Base-by-base conservation (phyloP, 2,888 invertebrate genomes). In the Epicampocera succincta region DNA sequence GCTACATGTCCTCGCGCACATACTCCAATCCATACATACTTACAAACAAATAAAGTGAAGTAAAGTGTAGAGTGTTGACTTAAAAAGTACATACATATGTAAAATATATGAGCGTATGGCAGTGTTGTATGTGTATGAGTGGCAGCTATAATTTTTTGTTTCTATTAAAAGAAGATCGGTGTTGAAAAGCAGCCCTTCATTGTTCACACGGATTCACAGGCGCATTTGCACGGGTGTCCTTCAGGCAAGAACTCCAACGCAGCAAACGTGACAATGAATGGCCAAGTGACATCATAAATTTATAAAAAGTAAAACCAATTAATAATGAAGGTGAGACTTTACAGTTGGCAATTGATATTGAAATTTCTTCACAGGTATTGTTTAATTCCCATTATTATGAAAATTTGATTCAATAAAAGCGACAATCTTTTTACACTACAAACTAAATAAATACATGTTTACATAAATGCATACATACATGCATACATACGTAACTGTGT, bases 301-400 rank as follows among this genome's bases (percentile, higher is more conserved):
- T 15, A 33, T 60, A 58, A 15, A 19, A 50, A 44, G 46, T 33
- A 25, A 46, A 33, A 42, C 54, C 61, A 42, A 44, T 46, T 44
- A 71, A 46, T 11, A 56, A 46, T 66, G 52, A 65, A 77, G 73
- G 63, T 74, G 58, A 60, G 66, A 81, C 65, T 63, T 73, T 50
- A 65, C 69, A 79, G 68, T 68, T 80, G 83, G 72, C 65, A 69
- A 68, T 80, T 75, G 76, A 69, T 79, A 72, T 80, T 80, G 76
- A 76, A 68, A 80, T 73, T 80, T 71, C 71, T 74, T 77, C 50
- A 44, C 25, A 44, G 42, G 13, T 21, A 33, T 29, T 33, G 33
- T 33, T 33, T 56, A n/a, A 50, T 15, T 29, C 33, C 33, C 33
- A 33, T 33, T 33, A 33, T 9, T 33, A n/a, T n/a, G 6, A 33